Conservation (phyloP, 2,888 invertebrate species). For the Xanthorhoe spadicearia region DNA sequence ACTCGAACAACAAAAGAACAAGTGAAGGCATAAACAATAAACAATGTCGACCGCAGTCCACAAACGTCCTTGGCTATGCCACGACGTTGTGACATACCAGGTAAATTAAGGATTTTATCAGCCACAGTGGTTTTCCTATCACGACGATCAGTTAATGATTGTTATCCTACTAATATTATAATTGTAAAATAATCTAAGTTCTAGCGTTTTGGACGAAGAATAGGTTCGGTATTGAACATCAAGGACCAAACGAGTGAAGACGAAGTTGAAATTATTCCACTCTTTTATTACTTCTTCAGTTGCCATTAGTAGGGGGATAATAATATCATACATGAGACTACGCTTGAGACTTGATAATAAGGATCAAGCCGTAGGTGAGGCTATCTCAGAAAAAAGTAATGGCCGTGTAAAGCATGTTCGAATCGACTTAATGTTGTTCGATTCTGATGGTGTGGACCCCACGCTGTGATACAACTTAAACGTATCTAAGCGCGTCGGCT, state of each 20-base stretch:
- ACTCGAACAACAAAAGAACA: constrained; percentile 60
- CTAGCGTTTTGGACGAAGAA: no score
- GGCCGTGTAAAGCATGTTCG: constrained; percentile 35
- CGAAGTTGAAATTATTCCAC: no score
- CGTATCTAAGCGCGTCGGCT: constrained; percentile 13
- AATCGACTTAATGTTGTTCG: constrained; percentile 32
- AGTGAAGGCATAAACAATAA: constrained; percentile 66
- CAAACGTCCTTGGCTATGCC: constrained; percentile 59
- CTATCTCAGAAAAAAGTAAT: constrained; percentile 33
- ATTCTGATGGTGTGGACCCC: constrained; percentile 19
- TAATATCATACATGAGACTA: not conserved
- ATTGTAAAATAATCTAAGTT: no score
- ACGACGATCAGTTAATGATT: constrained; percentile 15
- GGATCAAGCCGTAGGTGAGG: constrained; percentile 28
- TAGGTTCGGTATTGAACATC: no score
- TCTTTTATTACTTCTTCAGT: not conserved
- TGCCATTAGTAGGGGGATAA: not conserved
- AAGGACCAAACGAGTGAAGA: no score
- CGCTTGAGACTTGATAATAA: not conserved
- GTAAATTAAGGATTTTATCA: constrained; percentile 41
- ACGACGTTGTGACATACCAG: constrained; percentile 50
- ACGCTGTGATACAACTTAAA: constrained; percentile 15
- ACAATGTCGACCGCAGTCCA: constrained; percentile 65
- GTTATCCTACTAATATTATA: no score
- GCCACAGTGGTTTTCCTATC: constrained; percentile 32